Evolutionary conservation across 2,888 invertebrate species (phyloP), one percentile per base, ranked within the genome.

Genomic region (Hypena proboscidalis): DNA sequence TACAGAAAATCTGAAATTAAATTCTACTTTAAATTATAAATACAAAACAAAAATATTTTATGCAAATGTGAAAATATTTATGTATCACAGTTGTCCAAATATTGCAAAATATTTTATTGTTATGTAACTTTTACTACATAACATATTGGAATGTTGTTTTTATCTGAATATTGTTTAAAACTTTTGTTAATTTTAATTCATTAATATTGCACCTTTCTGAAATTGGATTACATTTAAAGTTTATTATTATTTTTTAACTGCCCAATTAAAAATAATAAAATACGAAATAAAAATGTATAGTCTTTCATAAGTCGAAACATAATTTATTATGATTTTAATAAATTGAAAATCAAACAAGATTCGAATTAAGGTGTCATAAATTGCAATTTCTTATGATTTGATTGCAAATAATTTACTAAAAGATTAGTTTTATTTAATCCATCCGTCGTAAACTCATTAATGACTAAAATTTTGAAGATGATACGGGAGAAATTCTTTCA

Each of bases 341-440:
- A 34, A 30, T 41, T 34, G 15, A 41, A 40, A 34, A 22, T 22
- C 40, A 41, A 41, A 41, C 34, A 41, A 27, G 10, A 30, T 23
- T 35, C 35, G 22, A 41, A 41, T 41, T 34, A 29, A 19, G 19
- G 30, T n/a, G 30, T 35, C 34, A 30, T 35, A 35, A 41, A 41
- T 35, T 34, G 41, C 17, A 41, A 41, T 34, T 41, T 29, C 35
- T 9, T 25, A 23, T 35, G 41, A 30, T 41, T 29, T 17, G 22
- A 41, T 31, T 20, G 9, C 7, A 31, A 9, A 21, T 21, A 32
- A 35, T 35, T 35, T 14, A 23, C 22, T 30, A 35, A 34, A 29
- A 14, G 29, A 29, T 8, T 21, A 27, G n/a, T 22, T 34, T 34
- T 41, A 30, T 23, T 22, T 17, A 11, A 14, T 19, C 26, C 9